Percentiles rank a stretch among this genome's conserved stretches.
Evolutionary conservation across 2,797 vertebrate genomes (phyloP).

Genomic region (Mareca strepera): DNA sequence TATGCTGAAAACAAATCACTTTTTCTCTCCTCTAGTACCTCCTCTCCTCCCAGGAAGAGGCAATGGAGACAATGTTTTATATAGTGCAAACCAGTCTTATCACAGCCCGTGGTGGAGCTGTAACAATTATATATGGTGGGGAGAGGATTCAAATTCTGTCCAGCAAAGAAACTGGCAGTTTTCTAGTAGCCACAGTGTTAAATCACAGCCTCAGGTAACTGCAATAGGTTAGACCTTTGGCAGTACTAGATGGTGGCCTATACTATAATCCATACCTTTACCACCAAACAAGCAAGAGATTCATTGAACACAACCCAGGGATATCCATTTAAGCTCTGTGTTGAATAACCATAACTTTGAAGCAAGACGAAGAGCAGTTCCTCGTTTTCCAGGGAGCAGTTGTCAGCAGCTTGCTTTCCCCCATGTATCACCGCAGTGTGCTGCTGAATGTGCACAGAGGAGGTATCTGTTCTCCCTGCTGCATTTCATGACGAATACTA

Average conservation of each 20-base stretch:
- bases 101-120: not conserved
- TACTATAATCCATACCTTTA: not conserved
- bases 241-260: not conserved
- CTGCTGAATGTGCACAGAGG: not conserved
- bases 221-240: not conserved
- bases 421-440: rapidly evolving
- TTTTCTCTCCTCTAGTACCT: not conserved
- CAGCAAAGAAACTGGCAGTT: not conserved
- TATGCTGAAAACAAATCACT: not conserved
- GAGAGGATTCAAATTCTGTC: not conserved
- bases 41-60: not conserved
- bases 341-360: not conserved
- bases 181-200: not conserved
- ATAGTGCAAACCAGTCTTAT: not conserved
- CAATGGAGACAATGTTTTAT: not conserved
- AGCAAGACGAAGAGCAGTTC: not conserved
- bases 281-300: not conserved
- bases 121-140: rapidly evolving
- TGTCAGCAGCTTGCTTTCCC: not conserved
- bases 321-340: not conserved
- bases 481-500: not conserved
- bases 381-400: not conserved
- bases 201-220: not conserved
- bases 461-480: not conserved
- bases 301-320: not conserved